phyloP scores from a whole-genome alignment of 1,140 invertebrate species.

The Sinonovacula constricta region DNA sequence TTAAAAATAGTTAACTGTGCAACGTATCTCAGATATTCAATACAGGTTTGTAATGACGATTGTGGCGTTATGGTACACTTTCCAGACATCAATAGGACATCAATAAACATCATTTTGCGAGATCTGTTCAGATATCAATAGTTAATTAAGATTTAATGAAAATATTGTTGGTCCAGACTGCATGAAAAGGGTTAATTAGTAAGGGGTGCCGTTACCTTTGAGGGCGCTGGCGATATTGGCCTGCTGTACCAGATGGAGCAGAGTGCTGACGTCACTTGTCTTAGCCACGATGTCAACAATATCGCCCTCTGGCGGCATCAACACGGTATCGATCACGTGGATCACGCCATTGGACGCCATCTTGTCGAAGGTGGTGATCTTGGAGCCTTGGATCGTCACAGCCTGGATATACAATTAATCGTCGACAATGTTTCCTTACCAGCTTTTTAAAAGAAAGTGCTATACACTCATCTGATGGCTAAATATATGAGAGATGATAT shows the following conservation, averaged over 20 bases:
- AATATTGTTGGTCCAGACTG: conserved; percentile 91
- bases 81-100: too few relatives aligned
- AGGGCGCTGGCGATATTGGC: conserved; percentile 49
- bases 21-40: too few relatives aligned
- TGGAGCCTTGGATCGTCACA: conserved; percentile 10
- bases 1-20: too few relatives aligned
- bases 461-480: too few relatives aligned
- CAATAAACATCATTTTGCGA: too few relatives aligned
- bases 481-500: too few relatives aligned
- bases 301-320: conserved; percentile 56
- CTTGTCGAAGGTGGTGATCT: conserved; percentile 11
- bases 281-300: conserved; percentile 57
- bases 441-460: too few relatives aligned
- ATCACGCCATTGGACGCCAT: conserved; percentile 16
- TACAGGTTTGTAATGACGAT: too few relatives aligned
- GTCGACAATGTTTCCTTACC: too few relatives aligned
- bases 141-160: conserved; percentile 80
- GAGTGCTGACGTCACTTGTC: conserved; percentile 48
- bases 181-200: too few relatives aligned
- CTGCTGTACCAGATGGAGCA: conserved; percentile 43
- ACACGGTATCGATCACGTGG: conserved; percentile 52
- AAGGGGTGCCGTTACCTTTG: conserved; percentile 74
- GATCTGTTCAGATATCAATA: conserved; percentile 32
- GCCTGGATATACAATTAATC: too few relatives aligned
- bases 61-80: too few relatives aligned